phyloP scores from a whole-genome alignment of 2,888 invertebrate species.

The Eucriotettix oculatus region DNA sequence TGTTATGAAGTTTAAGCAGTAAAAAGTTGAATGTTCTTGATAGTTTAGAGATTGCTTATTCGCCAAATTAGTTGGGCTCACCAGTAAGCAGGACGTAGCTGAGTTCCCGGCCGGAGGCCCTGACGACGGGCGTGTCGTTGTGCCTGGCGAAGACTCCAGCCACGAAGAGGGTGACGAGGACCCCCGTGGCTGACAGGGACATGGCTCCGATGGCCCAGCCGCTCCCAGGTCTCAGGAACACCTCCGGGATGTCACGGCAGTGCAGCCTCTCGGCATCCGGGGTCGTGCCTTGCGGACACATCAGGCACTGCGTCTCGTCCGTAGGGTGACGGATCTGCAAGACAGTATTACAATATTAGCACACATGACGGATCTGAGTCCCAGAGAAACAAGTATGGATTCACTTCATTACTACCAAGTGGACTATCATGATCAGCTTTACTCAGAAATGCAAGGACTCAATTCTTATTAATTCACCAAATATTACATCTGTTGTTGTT shows the following conservation, averaged over 20 bases:
- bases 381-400: no score
- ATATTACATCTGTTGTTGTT: no score
- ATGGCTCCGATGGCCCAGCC: slow-evolving; percentile 89
- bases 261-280: slow-evolving; percentile 58
- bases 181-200: slow-evolving; percentile 73
- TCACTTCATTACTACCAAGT: no score
- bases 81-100: slow-evolving; percentile 78
- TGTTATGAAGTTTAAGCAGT: no score
- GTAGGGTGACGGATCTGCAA: slow-evolving; percentile 57
- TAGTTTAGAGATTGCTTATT: no score
- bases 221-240: slow-evolving; percentile 63
- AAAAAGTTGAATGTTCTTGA: no score
- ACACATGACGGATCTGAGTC: no score
- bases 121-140: slow-evolving; percentile 92
- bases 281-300: slow-evolving; percentile 63
- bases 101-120: slow-evolving; percentile 80
- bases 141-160: slow-evolving; percentile 66
- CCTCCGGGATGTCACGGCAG: slow-evolving; percentile 65
- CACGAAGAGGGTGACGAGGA: slow-evolving; percentile 54
- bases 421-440: no score
- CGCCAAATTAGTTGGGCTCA: no score
- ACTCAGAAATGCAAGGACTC: no score
- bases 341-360: no score
- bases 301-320: slow-evolving; percentile 69
- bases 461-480: no score